These are phyloP conservation scores for Pediacus dermestoides DNA, from an alignment of 2,888 invertebrate genomes.

Conservation along the genomic window DNA sequence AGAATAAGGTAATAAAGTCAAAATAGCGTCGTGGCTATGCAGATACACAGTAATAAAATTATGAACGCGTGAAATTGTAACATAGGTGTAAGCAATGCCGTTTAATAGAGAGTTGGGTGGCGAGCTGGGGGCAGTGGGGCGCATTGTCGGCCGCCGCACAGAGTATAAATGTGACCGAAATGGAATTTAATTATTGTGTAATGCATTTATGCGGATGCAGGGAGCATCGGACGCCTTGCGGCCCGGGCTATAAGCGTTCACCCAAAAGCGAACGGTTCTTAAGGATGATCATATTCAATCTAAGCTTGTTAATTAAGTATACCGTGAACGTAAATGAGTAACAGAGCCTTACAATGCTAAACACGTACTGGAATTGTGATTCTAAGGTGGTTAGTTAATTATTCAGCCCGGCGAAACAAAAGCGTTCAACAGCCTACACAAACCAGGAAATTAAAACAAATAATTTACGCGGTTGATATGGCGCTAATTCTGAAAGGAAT, in stretches of 20 bases:
- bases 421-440: conserved; percentile 35
- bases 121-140: conserved; percentile 21
- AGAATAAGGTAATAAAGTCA: conserved; percentile 10
- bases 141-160: conserved; percentile 39
- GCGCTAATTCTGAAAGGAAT: conserved; percentile 25
- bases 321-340: conserved; percentile 35
- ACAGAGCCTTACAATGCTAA: conserved; percentile 40
- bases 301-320: conserved; percentile 36
- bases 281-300: conserved; percentile 30
- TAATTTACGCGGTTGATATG: conserved; percentile 40
- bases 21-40: conserved; percentile 35
- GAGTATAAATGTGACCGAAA: conserved; percentile 48
- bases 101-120: conserved; percentile 43
- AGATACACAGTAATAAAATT: conserved; percentile 43
- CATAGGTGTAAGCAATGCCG: conserved; percentile 45
- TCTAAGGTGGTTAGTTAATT: conserved; percentile 49
- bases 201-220: conserved; percentile 45
- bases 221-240: conserved; percentile 7
- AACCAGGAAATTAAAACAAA: conserved; percentile 46
- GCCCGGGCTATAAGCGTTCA: background rate
- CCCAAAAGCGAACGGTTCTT: background rate
- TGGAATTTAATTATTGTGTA: conserved; percentile 51
- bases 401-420: conserved; percentile 43
- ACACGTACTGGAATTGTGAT: conserved; percentile 50
- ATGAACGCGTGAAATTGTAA: conserved; percentile 48